phyloP scores from a whole-genome alignment of 2,888 invertebrate species.

The Eupithecia insigniata region DNA sequence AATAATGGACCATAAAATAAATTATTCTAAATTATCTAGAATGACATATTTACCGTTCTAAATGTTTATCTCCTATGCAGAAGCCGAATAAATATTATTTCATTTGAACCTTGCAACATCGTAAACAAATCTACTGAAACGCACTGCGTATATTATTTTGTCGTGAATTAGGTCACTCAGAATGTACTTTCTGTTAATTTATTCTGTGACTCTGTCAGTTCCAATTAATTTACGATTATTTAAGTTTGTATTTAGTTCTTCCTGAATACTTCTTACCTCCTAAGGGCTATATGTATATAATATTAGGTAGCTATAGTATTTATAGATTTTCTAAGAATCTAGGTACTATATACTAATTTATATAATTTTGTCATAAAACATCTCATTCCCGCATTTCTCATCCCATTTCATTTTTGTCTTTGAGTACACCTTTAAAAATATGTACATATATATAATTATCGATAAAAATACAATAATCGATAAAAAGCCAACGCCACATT shows the following conservation, averaged over 20 bases:
- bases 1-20: not conserved
- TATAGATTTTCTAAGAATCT: too few relatives aligned
- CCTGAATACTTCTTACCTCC: too few relatives aligned
- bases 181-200: conserved; percentile 22
- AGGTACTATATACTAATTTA: too few relatives aligned
- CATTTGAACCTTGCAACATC: conserved; percentile 38
- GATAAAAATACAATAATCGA: not conserved
- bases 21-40: conserved; percentile 14
- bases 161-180: conserved; percentile 31
- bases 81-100: conserved; percentile 36
- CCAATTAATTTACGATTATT: conserved; percentile 11
- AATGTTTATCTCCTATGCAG: conserved; percentile 36
- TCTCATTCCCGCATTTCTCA: not conserved
- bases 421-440: not conserved
- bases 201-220: conserved; percentile 8
- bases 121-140: conserved; percentile 32
- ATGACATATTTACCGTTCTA: conserved; percentile 24
- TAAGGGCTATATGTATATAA: too few relatives aligned
- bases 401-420: not conserved
- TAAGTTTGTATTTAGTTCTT: not conserved
- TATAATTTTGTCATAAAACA: not conserved
- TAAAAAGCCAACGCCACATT: conserved; percentile 30
- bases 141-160: conserved; percentile 33
- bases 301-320: too few relatives aligned
- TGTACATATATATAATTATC: too few relatives aligned